Base-by-base conservation (phyloP, 2,888 invertebrate genomes). In the Athrips mouffetella region DNA sequence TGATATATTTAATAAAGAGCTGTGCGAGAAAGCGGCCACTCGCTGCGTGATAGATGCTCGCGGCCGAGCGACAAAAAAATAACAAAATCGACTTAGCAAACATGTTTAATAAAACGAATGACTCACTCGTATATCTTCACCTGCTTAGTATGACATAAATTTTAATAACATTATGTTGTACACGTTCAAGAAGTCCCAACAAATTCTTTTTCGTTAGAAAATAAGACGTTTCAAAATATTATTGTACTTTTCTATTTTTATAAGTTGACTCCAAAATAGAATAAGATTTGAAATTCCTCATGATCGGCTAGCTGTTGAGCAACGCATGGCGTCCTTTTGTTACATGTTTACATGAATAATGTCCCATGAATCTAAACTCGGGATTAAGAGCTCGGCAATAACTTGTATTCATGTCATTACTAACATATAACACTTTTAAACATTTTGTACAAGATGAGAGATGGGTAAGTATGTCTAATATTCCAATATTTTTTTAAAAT, bases 101-200 rank as follows among this genome's bases (percentile, higher is more conserved):
- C 86, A 87, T 86, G 86, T 85, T 83, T 84, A 78, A 86, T 87
- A 87, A 85, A 87, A 86, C 78, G 83, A 86, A 87, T 83, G 84
- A 85, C 84, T 78, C 78, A 75, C 75, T 76, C 85, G 78, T 87
- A 86, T 86, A 87, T 87, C 86, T 86, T 86, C 87, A 88, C 87
- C 87, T 87, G 87, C 86, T 84, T 86, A 83, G 87, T 85, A 82
- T 79, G 81, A 87, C 85, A 87, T 88, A 87, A 87, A 86, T 87
- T 85, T 86, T 86, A 87, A 83, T 85, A 86, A 86, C 83, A 86
- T 85, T 81, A 86, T 86, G 83, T 86, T 84, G 83, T 84, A 86
- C 85, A 82, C 76, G 77, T 73, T 80, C 81, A 84, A 80, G 83
- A 73, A 83, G 83, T 83, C 77, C 81, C 79, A 83, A 85, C 86